Evolutionary conservation across 2,888 invertebrate species (phyloP), one percentile per base, ranked within the genome.

Genomic region (Epinotia bilunana): DNA sequence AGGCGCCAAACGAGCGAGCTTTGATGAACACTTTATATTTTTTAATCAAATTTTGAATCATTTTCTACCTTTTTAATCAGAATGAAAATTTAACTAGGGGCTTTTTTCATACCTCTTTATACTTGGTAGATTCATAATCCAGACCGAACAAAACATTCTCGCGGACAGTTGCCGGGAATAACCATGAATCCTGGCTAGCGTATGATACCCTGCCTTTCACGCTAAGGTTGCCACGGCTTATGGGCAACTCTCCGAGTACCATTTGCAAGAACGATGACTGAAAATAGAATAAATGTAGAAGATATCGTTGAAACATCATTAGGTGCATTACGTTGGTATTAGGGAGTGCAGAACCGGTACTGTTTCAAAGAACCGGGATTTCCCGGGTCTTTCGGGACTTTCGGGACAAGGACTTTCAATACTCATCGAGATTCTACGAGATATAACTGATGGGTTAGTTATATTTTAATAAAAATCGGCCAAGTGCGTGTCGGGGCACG

Each of bases 121-220:
- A 98, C 81, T 96, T 95, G 0, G 88, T 87, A n/a, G 84, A 77
- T 33, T 96, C 94, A 79, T 95, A 96, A 0, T 95, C 90, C 67
- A 95, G 88, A 0, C 98, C 98, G 87, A 98, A 98, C 0, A 97
- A 83, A 78, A 98, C 97, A 85, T 98, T 98, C 78, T 98, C 97
- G 63, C 97, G 91, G 0, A 98, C 95, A 0, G 97, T 96, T 0
- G 95, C 95, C 0, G 96, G 95, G 83, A 97, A 97, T 0, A 97
- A 94, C 98, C 98, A 98, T 0, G 98, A 95, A 82, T 98, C 97
- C 87, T 98, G 98, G 69, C 97, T 95, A 0, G 97, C 96, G 84
- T 98, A 98, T 0, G 96, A 96, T 6, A 96, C 11, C 0, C 82
- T 92, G 1, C 96, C 98, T 16, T 95, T 94, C 0, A 97, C 88